A percentile compares a stretch with the other conserved stretches of the same genome.
phyloP scores from a whole-genome alignment of 1,140 invertebrate species.

The Atopsyche davidsoni region DNA sequence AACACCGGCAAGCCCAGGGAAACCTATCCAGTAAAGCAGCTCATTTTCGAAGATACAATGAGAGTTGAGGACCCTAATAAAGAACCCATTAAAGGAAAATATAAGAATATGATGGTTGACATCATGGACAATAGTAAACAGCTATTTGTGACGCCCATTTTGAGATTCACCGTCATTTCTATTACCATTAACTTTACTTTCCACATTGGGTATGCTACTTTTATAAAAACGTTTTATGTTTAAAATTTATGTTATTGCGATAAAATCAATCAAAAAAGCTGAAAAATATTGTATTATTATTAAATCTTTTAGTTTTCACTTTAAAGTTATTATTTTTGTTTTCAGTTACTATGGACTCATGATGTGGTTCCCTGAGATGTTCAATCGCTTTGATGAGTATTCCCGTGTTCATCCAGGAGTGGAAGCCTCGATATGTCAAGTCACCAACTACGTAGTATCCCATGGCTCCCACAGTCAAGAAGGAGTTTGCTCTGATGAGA shows the following conservation, averaged over 20 bases:
- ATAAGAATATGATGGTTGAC: conserved; percentile 62
- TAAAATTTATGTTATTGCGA: background rate
- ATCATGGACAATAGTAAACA: conserved; percentile 75
- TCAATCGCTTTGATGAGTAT: conserved; percentile 79
- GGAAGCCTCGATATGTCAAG: conserved; percentile 66
- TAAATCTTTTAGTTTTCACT: background rate
- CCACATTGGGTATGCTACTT: conserved; percentile 64
- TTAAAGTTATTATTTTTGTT: background rate
- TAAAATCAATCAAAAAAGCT: background rate
- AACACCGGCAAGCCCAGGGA: conserved; percentile 70
- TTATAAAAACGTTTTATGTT: background rate
- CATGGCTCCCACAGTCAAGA: conserved; percentile 53
- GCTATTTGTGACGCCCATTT: conserved; percentile 69
- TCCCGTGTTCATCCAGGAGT: conserved; percentile 52
- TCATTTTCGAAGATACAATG: conserved; percentile 60
- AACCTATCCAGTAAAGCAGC: conserved; percentile 70
- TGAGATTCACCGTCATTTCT: conserved; percentile 74
- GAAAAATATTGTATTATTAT: background rate
- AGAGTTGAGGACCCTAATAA: conserved; percentile 47
- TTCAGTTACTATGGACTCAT: conserved; percentile 76
- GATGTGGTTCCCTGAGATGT: conserved; percentile 90
- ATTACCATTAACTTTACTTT: conserved; percentile 84
- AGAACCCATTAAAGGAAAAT: conserved; percentile 54
- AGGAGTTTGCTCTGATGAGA: conserved; percentile 61
- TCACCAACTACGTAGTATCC: conserved; percentile 68